phyloP scores from a whole-genome alignment of 1,140 invertebrate genomes.

The Diploscapter pachys region DNA sequence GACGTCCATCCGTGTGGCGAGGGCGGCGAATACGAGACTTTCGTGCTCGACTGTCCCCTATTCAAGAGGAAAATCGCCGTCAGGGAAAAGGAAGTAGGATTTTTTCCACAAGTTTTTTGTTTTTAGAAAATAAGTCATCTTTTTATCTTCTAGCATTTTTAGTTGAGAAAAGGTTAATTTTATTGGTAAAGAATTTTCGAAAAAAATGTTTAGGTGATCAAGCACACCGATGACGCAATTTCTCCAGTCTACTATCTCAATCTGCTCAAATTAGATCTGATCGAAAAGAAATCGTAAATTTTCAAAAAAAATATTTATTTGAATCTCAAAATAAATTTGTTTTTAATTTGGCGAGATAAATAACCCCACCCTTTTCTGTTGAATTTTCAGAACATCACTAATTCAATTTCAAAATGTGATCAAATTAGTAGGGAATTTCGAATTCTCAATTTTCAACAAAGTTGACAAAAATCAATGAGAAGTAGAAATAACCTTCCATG shows the following conservation, averaged over 20 bases:
- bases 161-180: not conserved
- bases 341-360: no score
- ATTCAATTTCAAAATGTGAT: no score
- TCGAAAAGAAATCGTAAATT: conserved; percentile 47
- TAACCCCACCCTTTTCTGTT: no score
- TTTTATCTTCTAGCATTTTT: no score
- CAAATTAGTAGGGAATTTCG: no score
- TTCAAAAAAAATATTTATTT: no score
- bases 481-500: no score
- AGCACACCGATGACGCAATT: conserved; percentile 8
- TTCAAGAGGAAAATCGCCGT: conserved; percentile 84
- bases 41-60: conserved; percentile 91
- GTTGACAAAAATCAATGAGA: no score
- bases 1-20: conserved; percentile 96
- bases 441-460: no score
- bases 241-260: conserved; percentile 82
- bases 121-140: not conserved
- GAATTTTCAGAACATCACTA: no score
- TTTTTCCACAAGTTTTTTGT: not conserved
- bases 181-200: not conserved
- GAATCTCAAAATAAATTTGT: no score
- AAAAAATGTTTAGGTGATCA: not conserved
- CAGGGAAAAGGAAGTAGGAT: conserved; percentile 75
- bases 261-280: conserved; percentile 72
- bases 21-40: conserved; percentile 97